A percentile compares a stretch with the other conserved stretches of the same genome.
Conservation (phyloP, 2,797 vertebrate genomes). For the Salarias fasciatus region DNA sequence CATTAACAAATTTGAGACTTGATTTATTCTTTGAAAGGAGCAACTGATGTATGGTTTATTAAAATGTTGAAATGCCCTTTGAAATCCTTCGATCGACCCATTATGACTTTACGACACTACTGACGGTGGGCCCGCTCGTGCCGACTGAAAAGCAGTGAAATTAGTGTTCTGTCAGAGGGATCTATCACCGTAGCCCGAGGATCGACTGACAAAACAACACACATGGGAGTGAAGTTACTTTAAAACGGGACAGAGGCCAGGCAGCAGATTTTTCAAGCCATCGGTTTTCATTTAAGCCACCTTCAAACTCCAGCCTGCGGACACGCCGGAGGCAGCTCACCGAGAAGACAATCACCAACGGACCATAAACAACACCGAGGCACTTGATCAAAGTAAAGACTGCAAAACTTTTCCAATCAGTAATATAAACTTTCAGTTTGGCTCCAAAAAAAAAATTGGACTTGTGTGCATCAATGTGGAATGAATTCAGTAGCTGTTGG, state of each 20-base stretch:
- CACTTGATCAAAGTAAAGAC: neutral
- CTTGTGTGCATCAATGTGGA: no score
- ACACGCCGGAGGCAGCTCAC: neutral
- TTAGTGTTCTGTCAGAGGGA: conserved; percentile 7
- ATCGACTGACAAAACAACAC: neutral
- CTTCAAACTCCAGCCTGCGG: neutral
- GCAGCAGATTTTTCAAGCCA: neutral
- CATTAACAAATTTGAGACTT: conserved; percentile 46
- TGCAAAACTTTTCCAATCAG: neutral
- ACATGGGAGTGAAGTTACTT: neutral
- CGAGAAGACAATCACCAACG: conserved; percentile 1
- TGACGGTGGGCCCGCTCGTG: conserved; percentile 15
- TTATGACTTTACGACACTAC: conserved; percentile 32
- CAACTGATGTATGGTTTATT: conserved; percentile 18
- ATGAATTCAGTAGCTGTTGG: neutral
- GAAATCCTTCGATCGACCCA: conserved; percentile 25
- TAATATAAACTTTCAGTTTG: no score
- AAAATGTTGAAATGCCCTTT: conserved; percentile 18
- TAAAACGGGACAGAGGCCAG: neutral
- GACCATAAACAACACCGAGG: neutral
- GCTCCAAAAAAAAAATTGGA: no score
- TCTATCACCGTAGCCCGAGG: neutral
- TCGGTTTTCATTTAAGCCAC: conserved; percentile 1
- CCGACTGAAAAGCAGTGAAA: conserved; percentile 17
- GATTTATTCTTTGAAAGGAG: conserved; percentile 61